A percentile compares a stretch with the other conserved stretches of the same genome.
These are phyloP conservation scores for Cremastobaeus sp. DNA, from an alignment of 2,888 invertebrate species.

Conservation along the genomic window DNA sequence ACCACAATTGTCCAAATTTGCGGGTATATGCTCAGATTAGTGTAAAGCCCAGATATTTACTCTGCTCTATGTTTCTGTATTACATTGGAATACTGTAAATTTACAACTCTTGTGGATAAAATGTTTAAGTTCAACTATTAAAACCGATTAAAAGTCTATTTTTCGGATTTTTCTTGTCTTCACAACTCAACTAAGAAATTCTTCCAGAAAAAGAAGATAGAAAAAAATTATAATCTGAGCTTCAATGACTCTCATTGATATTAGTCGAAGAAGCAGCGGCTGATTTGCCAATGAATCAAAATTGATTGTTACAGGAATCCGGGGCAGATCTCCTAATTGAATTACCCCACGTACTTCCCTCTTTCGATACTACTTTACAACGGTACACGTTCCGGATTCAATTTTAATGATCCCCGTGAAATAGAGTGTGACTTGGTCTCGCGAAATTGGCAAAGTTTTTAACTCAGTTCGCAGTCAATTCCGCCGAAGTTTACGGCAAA, in stretches of 20 bases:
- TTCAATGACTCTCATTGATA: too few relatives aligned
- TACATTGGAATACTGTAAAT: too few relatives aligned
- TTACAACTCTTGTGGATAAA: too few relatives aligned
- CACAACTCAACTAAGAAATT: too few relatives aligned
- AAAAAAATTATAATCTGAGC: too few relatives aligned
- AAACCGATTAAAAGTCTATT: too few relatives aligned
- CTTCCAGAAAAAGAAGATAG: too few relatives aligned
- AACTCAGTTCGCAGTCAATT: conserved; percentile 52
- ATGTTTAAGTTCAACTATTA: too few relatives aligned
- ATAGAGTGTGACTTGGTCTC: conserved; percentile 61
- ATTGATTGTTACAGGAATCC: conserved; percentile 58
- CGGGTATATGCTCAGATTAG: too few relatives aligned
- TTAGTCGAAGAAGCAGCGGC: conserved; percentile 15
- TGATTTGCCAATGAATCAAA: conserved; percentile 12
- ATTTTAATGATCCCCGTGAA: conserved; percentile 63
- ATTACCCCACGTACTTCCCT: conserved; percentile 48
- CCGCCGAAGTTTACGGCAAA: conserved; percentile 42
- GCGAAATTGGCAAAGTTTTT: conserved; percentile 56
- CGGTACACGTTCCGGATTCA: conserved; percentile 56
- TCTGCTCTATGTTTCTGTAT: too few relatives aligned
- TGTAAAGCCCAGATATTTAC: too few relatives aligned
- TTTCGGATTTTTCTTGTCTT: too few relatives aligned
- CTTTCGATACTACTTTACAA: conserved; percentile 62
- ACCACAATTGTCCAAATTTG: neutral
- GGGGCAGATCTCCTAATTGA: conserved; percentile 65